Evolutionary conservation across 2,797 vertebrate species (phyloP).

Genomic region (Neosilurus hyrtlii): DNA sequence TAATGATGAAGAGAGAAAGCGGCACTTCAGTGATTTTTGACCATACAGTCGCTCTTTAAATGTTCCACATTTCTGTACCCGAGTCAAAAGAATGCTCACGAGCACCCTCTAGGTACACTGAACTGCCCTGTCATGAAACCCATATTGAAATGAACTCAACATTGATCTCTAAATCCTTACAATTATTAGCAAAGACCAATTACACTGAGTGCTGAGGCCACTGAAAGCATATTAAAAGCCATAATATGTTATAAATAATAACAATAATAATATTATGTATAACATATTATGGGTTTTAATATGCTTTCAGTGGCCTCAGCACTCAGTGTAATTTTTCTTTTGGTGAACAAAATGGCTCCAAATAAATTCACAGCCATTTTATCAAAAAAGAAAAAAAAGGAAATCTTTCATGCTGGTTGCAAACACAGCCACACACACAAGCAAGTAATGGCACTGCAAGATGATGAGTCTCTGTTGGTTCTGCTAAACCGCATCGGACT

Average conservation of each 20-base stretch:
- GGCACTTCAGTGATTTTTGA: background rate
- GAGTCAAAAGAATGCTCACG: background rate
- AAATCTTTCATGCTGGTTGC: background rate
- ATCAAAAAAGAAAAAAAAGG: background rate
- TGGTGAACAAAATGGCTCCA: background rate
- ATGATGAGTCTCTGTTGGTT: background rate
- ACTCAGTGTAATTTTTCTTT: background rate
- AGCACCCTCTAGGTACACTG: background rate
- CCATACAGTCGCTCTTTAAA: background rate
- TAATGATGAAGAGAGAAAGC: background rate
- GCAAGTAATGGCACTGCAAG: background rate
- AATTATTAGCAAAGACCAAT: background rate
- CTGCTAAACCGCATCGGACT: conserved; percentile 6
- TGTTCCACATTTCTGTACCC: background rate
- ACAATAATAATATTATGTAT: no score
- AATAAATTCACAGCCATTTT: conserved; percentile 1
- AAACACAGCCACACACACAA: conserved; percentile 15
- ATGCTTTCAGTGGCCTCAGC: background rate
- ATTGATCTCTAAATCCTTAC: background rate
- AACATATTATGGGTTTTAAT: background rate
- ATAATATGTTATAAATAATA: background rate
- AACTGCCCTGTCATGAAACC: background rate
- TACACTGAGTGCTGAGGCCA: background rate
- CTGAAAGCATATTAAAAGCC: background rate
- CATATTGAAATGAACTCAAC: background rate